Evolutionary conservation across 1,140 invertebrate species (phyloP).

Genomic region (Cotesia glomerata): DNA sequence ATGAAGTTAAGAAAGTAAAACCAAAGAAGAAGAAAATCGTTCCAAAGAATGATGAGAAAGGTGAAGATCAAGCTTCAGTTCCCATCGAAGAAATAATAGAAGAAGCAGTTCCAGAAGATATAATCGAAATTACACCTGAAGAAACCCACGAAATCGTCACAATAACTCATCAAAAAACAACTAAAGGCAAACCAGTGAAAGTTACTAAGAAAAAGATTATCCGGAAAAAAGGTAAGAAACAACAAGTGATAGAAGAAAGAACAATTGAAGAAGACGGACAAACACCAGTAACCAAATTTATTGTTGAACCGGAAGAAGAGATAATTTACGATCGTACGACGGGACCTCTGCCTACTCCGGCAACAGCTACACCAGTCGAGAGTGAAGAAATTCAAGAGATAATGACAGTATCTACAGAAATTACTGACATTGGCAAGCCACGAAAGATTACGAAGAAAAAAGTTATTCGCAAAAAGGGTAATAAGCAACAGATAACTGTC

Average conservation of each 20-base stretch:
- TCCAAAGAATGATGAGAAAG: not conserved
- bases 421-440: conserved; percentile 26
- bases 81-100: not conserved
- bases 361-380: not conserved
- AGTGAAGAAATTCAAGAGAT: conserved; percentile 15
- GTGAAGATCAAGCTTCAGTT: too few species aligned
- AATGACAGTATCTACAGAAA: conserved; percentile 31
- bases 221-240: conserved; percentile 29
- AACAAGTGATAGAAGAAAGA: conserved; percentile 59
- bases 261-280: conserved; percentile 49
- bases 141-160: conserved; percentile 33
- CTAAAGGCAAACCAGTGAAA: conserved; percentile 30
- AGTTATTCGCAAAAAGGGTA: conserved; percentile 24
- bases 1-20: not conserved
- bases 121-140: conserved; percentile 2
- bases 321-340: conserved; percentile 9
- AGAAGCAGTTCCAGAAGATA: not conserved
- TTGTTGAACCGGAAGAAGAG: conserved; percentile 29
- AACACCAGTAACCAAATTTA: conserved; percentile 2
- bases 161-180: conserved; percentile 41
- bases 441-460: conserved; percentile 31
- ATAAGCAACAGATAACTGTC: conserved; percentile 28
- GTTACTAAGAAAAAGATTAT: conserved; percentile 25
- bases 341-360: not conserved
- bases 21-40: not conserved